Conservation (phyloP, 2,888 invertebrate genomes). For the Tetragonisca angustula region DNA sequence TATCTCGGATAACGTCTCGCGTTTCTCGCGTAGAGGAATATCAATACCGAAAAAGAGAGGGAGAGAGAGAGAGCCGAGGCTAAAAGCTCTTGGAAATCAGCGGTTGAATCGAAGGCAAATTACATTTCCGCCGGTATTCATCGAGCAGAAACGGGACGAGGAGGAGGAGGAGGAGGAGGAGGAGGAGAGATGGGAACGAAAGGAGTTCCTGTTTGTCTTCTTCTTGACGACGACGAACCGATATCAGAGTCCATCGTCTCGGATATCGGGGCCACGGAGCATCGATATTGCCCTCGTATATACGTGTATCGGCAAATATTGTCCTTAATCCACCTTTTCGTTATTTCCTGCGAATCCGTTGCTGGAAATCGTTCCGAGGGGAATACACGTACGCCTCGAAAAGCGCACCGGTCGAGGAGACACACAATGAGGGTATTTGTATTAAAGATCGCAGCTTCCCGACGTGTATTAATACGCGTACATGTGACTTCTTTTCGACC, state of each 20-base stretch:
- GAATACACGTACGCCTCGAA: not conserved
- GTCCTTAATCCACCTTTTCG: constrained; percentile 46
- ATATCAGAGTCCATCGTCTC: constrained; percentile 52
- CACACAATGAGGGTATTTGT: no score
- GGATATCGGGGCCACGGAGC: constrained; percentile 32
- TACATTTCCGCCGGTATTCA: constrained; percentile 11
- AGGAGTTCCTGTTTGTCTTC: constrained; percentile 62
- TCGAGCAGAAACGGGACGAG: not conserved
- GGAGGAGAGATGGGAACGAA: not conserved
- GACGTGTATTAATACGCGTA: no score
- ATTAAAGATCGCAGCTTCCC: no score
- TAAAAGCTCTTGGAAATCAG: constrained; percentile 16
- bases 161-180: no score
- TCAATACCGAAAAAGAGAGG: constrained; percentile 2
- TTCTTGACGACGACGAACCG: constrained; percentile 39
- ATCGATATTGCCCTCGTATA: constrained; percentile 34
- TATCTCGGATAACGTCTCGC: not conserved
- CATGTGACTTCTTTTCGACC: no score
- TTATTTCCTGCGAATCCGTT: not conserved
- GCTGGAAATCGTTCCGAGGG: constrained; percentile 5
- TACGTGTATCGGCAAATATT: constrained; percentile 56
- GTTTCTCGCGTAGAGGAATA: constrained; percentile 12
- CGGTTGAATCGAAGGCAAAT: constrained; percentile 13
- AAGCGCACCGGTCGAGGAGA: no score
- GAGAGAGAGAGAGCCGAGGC: not conserved